phyloP scores from a whole-genome alignment of 1,140 invertebrate species.

The Papilio polyxenes region DNA sequence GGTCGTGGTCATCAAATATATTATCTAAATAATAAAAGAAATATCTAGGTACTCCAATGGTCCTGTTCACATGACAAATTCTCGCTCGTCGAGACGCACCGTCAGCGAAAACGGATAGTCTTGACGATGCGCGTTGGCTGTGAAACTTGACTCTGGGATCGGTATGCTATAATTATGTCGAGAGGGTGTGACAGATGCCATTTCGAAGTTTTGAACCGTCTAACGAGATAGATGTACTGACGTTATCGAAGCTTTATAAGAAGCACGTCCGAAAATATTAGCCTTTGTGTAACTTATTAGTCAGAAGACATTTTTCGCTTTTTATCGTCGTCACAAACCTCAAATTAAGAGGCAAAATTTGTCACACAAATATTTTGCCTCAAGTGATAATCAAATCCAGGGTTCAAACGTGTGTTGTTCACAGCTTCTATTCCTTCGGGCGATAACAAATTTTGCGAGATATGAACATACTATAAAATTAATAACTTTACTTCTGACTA shows the following conservation, averaged over 20 bases:
- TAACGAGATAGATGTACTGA: too few relatives aligned
- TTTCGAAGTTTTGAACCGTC: not conserved
- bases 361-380: too few relatives aligned
- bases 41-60: not conserved
- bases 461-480: not conserved
- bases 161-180: not conserved
- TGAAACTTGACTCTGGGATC: constrained; percentile 7
- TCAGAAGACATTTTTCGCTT: too few relatives aligned
- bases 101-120: constrained; percentile 4
- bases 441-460: not conserved
- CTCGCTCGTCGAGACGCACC: not conserved
- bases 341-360: too few relatives aligned
- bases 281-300: too few relatives aligned
- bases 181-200: not conserved
- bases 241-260: too few relatives aligned
- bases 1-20: too few relatives aligned
- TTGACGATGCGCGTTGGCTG: not conserved
- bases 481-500: not conserved
- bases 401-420: too few relatives aligned
- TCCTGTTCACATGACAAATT: not conserved
- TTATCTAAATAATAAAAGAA: too few relatives aligned
- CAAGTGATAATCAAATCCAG: too few relatives aligned
- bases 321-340: too few relatives aligned
- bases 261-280: too few relatives aligned
- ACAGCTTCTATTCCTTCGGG: not conserved